These are phyloP conservation scores for Melanotaenia duboulayi DNA, from an alignment of 2,113 vertebrate species.

Conservation along the genomic window DNA sequence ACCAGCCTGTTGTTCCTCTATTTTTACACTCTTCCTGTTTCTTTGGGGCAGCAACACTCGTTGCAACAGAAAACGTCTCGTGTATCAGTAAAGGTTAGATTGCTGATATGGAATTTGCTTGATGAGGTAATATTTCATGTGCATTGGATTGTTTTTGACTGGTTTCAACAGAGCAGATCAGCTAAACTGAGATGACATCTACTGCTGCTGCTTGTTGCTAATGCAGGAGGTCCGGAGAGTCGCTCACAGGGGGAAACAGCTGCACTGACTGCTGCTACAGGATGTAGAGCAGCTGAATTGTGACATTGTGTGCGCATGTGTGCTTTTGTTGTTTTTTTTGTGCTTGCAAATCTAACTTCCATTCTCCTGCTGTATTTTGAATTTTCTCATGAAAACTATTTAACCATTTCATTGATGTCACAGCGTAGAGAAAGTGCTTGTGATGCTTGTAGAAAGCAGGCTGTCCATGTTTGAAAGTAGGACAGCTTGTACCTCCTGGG, in stretches of 20 bases:
- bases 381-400: neutral
- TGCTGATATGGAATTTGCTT: no score
- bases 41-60: constrained; percentile 4
- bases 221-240: constrained; percentile 11
- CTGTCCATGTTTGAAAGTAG: no score
- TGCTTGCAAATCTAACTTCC: constrained; percentile 7
- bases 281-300: constrained; percentile 65
- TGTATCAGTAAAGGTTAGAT: constrained; percentile 2
- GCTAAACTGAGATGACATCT: constrained; percentile 1
- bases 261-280: constrained; percentile 66
- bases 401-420: constrained; percentile 21
- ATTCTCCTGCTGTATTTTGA: constrained; percentile 15
- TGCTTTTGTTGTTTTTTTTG: neutral
- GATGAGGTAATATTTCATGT: neutral
- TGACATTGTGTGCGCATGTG: constrained; percentile 33
- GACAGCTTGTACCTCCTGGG: constrained; percentile 70
- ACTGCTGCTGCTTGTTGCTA: neutral
- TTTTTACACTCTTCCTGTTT: constrained; percentile 76
- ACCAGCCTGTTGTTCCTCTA: constrained; percentile 70
- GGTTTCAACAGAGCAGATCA: neutral
- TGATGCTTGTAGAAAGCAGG: neutral
- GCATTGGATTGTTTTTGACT: neutral
- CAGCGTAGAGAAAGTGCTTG: neutral
- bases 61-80: neutral
- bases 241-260: constrained; percentile 74